Conservation (phyloP, 1,140 invertebrate genomes). For the Triops cancriformis region DNA sequence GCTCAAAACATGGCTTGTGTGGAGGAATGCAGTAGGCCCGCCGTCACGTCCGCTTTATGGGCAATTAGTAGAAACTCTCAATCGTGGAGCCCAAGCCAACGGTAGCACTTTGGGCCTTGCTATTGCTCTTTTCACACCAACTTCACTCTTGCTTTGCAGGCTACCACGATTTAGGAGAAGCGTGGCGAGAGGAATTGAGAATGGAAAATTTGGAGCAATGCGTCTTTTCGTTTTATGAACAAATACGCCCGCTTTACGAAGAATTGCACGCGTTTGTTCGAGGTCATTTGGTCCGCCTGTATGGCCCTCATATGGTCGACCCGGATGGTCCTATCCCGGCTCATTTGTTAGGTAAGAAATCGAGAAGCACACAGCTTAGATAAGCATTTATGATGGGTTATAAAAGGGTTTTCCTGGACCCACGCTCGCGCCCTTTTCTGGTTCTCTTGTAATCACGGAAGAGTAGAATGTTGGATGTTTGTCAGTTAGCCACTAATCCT, state of each 20-base stretch:
- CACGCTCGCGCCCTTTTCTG: neutral
- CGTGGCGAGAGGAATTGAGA: conserved; percentile 20
- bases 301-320: conserved; percentile 54
- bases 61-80: conserved; percentile 15
- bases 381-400: neutral
- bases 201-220: conserved; percentile 22
- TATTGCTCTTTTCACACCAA: neutral
- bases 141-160: neutral
- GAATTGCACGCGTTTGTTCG: conserved; percentile 82
- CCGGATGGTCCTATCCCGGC: conserved; percentile 77
- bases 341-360: conserved; percentile 59
- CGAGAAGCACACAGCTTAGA: neutral
- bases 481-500: neutral
- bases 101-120: neutral
- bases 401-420: neutral
- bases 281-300: conserved; percentile 57
- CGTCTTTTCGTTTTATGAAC: conserved; percentile 5
- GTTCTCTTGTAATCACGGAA: conserved; percentile 2
- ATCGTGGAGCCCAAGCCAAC: conserved; percentile 14
- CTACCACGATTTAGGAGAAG: conserved; percentile 18
- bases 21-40: conserved; percentile 67
- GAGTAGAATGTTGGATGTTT: neutral
- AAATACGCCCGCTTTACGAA: conserved; percentile 68
- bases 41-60: conserved; percentile 60
- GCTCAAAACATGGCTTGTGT: conserved; percentile 65